Percentiles rank a stretch among this genome's conserved stretches.
These are phyloP conservation scores for Columba guinea DNA, from an alignment of 2,797 vertebrate species.

Conservation along the genomic window DNA sequence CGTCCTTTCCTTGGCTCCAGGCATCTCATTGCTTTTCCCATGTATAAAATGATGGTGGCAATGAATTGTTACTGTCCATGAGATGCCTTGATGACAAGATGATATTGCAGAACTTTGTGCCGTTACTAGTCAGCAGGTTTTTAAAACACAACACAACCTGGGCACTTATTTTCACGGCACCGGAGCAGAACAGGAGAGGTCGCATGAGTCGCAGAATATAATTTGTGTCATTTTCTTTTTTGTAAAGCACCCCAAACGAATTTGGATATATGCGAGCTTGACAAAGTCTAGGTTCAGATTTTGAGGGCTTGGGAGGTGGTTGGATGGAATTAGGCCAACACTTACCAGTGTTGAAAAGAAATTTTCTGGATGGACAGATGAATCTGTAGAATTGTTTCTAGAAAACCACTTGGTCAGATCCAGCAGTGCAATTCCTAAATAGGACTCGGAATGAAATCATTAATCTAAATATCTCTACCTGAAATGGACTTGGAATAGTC, in stretches of 20 bases:
- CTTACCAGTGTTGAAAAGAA: neutral
- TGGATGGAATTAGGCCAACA: neutral
- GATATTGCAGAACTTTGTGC: neutral
- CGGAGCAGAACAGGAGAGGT: neutral
- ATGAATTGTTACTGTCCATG: neutral
- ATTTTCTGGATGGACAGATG: neutral
- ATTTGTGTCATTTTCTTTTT: neutral
- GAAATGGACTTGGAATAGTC: neutral
- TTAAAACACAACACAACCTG: neutral
- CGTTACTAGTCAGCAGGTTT: neutral
- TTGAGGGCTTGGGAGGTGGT: neutral
- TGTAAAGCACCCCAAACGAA: neutral
- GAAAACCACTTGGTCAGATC: neutral
- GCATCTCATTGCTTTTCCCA: neutral
- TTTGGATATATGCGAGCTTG: neutral
- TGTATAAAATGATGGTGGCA: neutral
- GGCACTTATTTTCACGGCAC: neutral
- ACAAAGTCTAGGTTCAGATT: neutral
- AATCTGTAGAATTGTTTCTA: neutral
- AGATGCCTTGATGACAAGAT: neutral
- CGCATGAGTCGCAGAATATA: neutral
- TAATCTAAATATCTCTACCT: neutral
- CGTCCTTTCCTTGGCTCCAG: neutral
- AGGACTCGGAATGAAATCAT: neutral
- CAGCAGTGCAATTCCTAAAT: neutral